A percentile compares a stretch with the other conserved stretches of the same genome.
Conservation (phyloP, 1,140 invertebrate species). For the Dolichoris vasculosae region DNA sequence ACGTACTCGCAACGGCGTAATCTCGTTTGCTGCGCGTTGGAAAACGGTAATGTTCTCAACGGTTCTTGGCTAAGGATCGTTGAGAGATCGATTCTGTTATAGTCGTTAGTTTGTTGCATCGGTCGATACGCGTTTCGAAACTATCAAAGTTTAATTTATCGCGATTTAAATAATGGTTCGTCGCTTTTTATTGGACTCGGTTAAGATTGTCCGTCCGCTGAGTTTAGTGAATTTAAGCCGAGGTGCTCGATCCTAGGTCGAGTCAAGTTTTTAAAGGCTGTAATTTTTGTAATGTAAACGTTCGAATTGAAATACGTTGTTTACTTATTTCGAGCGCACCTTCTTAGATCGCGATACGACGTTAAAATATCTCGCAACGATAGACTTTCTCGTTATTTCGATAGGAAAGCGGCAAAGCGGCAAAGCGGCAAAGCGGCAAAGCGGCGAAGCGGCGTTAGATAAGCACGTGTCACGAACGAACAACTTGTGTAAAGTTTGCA, state of each 20-base stretch:
- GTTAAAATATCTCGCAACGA: not conserved
- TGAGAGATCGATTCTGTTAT: not conserved
- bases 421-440: too few species aligned
- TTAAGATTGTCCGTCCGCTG: too few species aligned
- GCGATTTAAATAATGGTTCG: too few species aligned
- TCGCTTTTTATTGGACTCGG: too few species aligned
- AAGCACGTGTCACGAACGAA: not conserved
- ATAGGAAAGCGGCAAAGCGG: not conserved
- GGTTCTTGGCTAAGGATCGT: not conserved
- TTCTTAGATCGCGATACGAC: not conserved
- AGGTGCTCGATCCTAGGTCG: too few species aligned
- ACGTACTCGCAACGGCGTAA: not conserved
- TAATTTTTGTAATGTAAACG: too few species aligned
- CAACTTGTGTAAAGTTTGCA: not conserved
- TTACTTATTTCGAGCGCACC: not conserved
- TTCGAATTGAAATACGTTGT: too few species aligned
- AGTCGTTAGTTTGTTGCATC: not conserved
- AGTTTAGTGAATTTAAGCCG: too few species aligned
- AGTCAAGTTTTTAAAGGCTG: too few species aligned
- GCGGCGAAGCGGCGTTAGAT: too few species aligned
- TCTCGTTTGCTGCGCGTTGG: too few species aligned
- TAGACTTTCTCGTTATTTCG: not conserved
- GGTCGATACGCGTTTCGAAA: not conserved
- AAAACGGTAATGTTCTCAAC: not conserved
- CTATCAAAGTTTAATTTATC: too few species aligned